Base-by-base conservation (phyloP, 2,797 vertebrate species). In the Todus mexicanus region DNA sequence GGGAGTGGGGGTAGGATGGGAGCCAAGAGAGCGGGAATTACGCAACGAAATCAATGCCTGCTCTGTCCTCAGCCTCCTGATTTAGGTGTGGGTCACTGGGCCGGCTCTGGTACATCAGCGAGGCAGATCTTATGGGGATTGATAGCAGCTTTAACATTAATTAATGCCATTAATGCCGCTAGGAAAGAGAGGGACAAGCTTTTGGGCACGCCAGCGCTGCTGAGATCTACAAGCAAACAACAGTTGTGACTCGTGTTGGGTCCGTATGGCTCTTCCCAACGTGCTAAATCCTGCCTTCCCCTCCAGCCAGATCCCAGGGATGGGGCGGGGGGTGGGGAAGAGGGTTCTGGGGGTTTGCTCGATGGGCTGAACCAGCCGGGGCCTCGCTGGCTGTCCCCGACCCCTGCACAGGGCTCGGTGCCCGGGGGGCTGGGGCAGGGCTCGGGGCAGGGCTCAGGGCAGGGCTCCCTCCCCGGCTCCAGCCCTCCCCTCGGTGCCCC, bases 261-360 rank as follows among this genome's bases (percentile, higher is more conserved):
- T 11, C 2, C 60, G 14, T 7, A n/a, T 0, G 47, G 86, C 60
- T 92, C n/a, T 33, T 12, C 9, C 11, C 25, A 2, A 15, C 14
- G 73, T 0, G 35, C 12, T 40, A 27, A 37, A 57, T 27, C 64
- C 47, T 5, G 3, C 17, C 21, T 60, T 43, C 33, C 42, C 50
- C 60, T 40, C 19, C 68, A 6, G 43, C 42, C 63, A 8, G 71
- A 15, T 16, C 42, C 27, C 1, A 21, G 15, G 21, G 64, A 17
- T 0, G 54, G n/a, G 54, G 54, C 6, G 15, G 25, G 54, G 0
- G 22, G 19, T 29, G 4, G 42, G 45, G 42, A 40, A 40, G 21
- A 9, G 11, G 0, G 45, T 4, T 6, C 37, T 6, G 16, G 1
- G 37, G 7, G 4, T 33, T 69, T 19, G 33, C 65, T 31, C 50